phyloP scores from a whole-genome alignment of 1,140 invertebrate genomes.

The Drosophila pectinifera region DNA sequence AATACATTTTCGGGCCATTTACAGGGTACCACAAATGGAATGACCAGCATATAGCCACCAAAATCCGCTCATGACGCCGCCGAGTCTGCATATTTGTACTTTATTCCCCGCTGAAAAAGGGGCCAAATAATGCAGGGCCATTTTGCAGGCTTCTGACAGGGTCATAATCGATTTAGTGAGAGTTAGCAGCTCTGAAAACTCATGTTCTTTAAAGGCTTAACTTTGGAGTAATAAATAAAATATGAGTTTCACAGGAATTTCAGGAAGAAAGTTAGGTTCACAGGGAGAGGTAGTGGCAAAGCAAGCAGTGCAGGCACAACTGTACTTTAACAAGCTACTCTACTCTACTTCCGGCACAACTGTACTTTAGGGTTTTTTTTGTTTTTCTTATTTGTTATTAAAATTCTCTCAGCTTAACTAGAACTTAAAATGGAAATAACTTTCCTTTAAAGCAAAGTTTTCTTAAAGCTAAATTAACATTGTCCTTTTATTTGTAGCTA shows the following conservation, averaged over 20 bases:
- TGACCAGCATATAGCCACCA: slow-evolving; percentile 29
- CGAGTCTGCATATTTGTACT: slow-evolving; percentile 21
- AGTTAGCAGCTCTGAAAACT: not conserved
- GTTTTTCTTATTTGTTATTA: too few species aligned
- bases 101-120: not conserved
- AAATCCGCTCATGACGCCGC: slow-evolving; percentile 30
- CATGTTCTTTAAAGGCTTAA: not conserved
- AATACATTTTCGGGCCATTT: slow-evolving; percentile 58
- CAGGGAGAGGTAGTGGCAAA: too few species aligned
- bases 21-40: slow-evolving; percentile 44
- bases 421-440: too few species aligned
- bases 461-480: not conserved
- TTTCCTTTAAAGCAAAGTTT: too few species aligned
- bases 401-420: too few species aligned
- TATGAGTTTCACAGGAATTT: too few species aligned
- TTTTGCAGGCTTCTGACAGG: not conserved
- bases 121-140: slow-evolving; percentile 4
- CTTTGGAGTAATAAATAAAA: too few species aligned
- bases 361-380: too few species aligned
- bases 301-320: too few species aligned
- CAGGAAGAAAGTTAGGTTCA: too few species aligned
- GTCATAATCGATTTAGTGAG: slow-evolving; percentile 9
- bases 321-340: too few species aligned
- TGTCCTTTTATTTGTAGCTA: not conserved
- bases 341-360: too few species aligned